phyloP scores from a whole-genome alignment of 2,113 vertebrate genomes.

The Stegostoma tigrinum region DNA sequence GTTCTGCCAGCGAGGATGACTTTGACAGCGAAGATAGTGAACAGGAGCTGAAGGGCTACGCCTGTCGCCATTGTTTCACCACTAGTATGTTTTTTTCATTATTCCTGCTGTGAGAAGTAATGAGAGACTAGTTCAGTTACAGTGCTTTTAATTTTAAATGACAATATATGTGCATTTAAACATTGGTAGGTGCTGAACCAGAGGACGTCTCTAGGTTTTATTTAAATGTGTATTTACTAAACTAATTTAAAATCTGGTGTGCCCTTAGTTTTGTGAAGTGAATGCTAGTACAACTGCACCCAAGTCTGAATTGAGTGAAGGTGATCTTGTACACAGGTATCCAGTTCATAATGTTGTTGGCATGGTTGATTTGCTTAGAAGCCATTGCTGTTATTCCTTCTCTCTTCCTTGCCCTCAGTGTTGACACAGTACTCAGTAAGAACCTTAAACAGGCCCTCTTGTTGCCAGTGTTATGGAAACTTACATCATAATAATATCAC shows the following conservation, averaged over 20 bases:
- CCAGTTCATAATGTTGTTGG: background rate
- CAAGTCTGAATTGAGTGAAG: background rate
- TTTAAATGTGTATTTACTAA: background rate
- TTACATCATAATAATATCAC: background rate
- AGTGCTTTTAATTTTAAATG: background rate
- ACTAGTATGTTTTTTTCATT: conserved; percentile 70
- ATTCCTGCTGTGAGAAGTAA: background rate
- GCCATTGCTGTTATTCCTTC: background rate
- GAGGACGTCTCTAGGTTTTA: background rate
- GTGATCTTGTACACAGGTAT: background rate
- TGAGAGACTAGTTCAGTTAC: background rate
- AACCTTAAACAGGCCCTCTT: background rate
- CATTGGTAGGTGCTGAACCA: no score
- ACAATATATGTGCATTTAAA: background rate
- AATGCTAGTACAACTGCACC: background rate
- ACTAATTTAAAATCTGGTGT: background rate
- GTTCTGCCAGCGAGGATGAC: conserved; percentile 96
- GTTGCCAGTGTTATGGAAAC: background rate
- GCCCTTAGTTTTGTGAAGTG: background rate
- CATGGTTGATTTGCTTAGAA: background rate
- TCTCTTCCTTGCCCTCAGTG: background rate
- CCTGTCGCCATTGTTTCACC: conserved; percentile 95
- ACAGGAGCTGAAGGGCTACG: conserved; percentile 96
- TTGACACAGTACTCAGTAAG: background rate
- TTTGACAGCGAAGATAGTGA: conserved; percentile 98